Evolutionary conservation across 92 coral and sea anemone species (phyloP).

Genomic region (Montipora capitata): DNA sequence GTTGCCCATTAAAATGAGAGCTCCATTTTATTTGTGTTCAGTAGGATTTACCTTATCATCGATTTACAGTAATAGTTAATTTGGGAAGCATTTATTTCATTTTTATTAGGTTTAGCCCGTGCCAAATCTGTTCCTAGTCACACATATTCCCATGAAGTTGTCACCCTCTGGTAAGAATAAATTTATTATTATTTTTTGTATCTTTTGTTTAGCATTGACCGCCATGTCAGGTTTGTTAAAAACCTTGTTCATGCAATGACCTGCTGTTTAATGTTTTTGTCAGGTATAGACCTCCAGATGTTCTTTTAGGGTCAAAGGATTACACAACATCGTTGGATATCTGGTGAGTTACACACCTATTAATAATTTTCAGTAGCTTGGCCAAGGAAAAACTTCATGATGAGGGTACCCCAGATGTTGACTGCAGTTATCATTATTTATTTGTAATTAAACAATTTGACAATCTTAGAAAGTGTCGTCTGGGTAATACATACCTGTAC

Average conservation of each 20-base stretch:
- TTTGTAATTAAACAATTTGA: not conserved
- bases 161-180: conserved; percentile 91
- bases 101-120: conserved; percentile 89
- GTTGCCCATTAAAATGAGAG: too few relatives aligned
- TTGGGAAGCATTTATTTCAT: too few relatives aligned
- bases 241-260: not conserved
- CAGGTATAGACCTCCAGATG: conserved; percentile 99
- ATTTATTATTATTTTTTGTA: not conserved
- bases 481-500: too few relatives aligned
- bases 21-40: too few relatives aligned
- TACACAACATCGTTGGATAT: conserved; percentile 97
- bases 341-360: conserved; percentile 70
- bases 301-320: conserved; percentile 96
- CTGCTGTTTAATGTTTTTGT: not conserved
- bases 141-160: conserved; percentile 98
- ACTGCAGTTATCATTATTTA: too few relatives aligned
- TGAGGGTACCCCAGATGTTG: too few relatives aligned
- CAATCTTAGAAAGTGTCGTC: not conserved
- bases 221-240: not conserved
- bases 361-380: not conserved
- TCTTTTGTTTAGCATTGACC: not conserved
- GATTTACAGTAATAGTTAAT: too few relatives aligned
- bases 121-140: conserved; percentile 99
- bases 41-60: too few relatives aligned
- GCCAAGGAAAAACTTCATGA: not conserved